phyloP scores from a whole-genome alignment of 2,888 invertebrate genomes.

The Agrotis segetum region DNA sequence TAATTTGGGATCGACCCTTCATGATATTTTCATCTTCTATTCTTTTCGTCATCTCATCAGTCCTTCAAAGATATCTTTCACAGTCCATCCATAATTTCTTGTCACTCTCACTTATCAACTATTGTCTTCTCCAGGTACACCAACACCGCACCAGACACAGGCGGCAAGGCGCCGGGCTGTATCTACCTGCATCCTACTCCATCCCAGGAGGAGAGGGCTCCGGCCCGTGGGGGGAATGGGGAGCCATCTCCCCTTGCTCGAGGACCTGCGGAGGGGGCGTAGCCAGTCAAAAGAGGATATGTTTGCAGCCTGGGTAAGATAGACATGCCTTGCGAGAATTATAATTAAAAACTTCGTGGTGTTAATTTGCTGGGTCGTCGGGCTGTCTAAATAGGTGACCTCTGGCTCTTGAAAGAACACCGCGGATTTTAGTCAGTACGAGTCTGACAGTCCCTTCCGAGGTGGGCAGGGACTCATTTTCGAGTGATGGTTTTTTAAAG shows the following conservation, averaged over 20 bases:
- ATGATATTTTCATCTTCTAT: not conserved
- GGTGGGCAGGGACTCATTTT: too few species aligned
- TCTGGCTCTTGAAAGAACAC: too few species aligned
- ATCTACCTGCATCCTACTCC: constrained; percentile 93
- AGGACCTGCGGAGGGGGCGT: constrained; percentile 98
- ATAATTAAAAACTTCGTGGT: not conserved
- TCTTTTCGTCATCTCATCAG: not conserved
- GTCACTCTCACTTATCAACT: too few species aligned
- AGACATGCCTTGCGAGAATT: not conserved
- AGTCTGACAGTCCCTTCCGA: too few species aligned
- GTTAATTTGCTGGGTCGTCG: too few species aligned
- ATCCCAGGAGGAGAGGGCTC: constrained; percentile 93
- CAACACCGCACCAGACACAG: constrained; percentile 94
- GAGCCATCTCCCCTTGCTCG: constrained; percentile 95
- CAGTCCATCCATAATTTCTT: not conserved
- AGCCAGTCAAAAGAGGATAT: constrained; percentile 95
- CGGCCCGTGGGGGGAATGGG: constrained; percentile 95
- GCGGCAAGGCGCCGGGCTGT: constrained; percentile 94
- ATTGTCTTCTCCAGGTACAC: constrained; percentile 73
- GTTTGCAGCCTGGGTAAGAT: constrained; percentile 92
- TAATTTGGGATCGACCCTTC: not conserved
- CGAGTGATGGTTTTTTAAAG: too few species aligned
- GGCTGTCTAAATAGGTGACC: too few species aligned
- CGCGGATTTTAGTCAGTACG: too few species aligned
- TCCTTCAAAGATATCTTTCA: not conserved